Percentiles rank a stretch among this genome's conserved stretches.
Evolutionary conservation across 64 coral and sea anemone species (phyloP).

Genomic region (Porites lutea): DNA sequence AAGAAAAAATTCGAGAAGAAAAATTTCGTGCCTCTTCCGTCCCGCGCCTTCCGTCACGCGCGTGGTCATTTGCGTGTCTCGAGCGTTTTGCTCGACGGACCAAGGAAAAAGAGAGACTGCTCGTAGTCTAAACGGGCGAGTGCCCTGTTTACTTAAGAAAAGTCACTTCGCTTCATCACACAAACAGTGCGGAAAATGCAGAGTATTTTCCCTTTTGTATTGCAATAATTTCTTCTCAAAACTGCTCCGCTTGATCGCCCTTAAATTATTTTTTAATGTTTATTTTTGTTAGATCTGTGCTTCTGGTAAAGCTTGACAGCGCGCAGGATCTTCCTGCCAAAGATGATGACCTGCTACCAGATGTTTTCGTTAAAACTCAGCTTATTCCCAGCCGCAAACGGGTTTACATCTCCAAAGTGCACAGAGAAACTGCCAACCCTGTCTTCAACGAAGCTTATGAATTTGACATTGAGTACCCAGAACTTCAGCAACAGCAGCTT

Average conservation of each 20-base stretch:
- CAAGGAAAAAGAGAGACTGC: no score
- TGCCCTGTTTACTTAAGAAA: no score
- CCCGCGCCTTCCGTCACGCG: no score
- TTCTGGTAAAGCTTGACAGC: constrained; percentile 83
- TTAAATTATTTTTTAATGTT: not conserved
- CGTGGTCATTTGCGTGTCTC: no score
- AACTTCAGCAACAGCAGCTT: constrained; percentile 81
- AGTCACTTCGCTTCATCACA: no score
- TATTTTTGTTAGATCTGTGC: constrained; percentile 38
- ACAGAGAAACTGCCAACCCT: constrained; percentile 83
- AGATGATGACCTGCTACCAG: constrained; percentile 68
- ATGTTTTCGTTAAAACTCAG: constrained; percentile 93
- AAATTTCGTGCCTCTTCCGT: no score
- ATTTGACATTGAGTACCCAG: constrained; percentile 90
- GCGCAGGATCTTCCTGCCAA: constrained; percentile 80
- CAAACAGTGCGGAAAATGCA: no score
- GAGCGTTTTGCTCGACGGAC: no score
- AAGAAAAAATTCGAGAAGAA: no score
- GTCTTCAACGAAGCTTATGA: constrained; percentile 89
- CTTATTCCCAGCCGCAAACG: constrained; percentile 84
- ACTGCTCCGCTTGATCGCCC: not conserved
- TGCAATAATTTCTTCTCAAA: no score
- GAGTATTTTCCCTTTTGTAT: no score
- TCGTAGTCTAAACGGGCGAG: no score
- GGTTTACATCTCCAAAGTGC: constrained; percentile 91